These are phyloP conservation scores for Drosophila biarmipes DNA, from an alignment of 1,140 invertebrate genomes.

Conservation along the genomic window DNA sequence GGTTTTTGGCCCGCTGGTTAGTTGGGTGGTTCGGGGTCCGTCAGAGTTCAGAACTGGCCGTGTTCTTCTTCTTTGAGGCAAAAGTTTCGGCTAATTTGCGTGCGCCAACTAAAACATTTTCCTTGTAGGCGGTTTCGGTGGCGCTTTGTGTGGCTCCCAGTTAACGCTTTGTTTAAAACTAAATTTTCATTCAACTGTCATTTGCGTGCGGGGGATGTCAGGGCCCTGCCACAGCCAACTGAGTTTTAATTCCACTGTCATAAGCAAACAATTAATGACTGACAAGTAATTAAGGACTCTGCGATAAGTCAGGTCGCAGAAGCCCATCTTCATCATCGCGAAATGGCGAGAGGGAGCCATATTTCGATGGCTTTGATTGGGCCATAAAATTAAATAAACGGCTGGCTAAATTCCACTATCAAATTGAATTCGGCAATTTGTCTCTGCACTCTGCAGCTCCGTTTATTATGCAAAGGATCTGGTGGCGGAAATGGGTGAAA, in stretches of 20 bases:
- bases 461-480: constrained; percentile 71
- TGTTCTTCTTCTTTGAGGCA: constrained; percentile 18
- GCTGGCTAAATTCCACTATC: constrained; percentile 73
- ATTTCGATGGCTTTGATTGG: constrained; percentile 55
- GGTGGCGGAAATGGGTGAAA: not conserved
- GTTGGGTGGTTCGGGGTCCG: constrained; percentile 20
- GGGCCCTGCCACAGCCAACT: constrained; percentile 34
- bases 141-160: constrained; percentile 20
- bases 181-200: constrained; percentile 77
- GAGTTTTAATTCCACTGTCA: constrained; percentile 62
- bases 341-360: not conserved
- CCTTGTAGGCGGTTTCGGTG: constrained; percentile 48
- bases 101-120: constrained; percentile 72
- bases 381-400: constrained; percentile 78
- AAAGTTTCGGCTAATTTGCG: constrained; percentile 77
- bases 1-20: not conserved
- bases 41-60: constrained; percentile 42
- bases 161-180: constrained; percentile 59
- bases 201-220: constrained; percentile 41
- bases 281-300: constrained; percentile 70
- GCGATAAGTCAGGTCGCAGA: constrained; percentile 19
- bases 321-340: not conserved
- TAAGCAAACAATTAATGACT: constrained; percentile 54
- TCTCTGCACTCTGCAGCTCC: constrained; percentile 50
- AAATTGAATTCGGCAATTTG: constrained; percentile 82